Evolutionary conservation across 2,888 invertebrate genomes (phyloP).

Genomic region (Abrostola triplasia): DNA sequence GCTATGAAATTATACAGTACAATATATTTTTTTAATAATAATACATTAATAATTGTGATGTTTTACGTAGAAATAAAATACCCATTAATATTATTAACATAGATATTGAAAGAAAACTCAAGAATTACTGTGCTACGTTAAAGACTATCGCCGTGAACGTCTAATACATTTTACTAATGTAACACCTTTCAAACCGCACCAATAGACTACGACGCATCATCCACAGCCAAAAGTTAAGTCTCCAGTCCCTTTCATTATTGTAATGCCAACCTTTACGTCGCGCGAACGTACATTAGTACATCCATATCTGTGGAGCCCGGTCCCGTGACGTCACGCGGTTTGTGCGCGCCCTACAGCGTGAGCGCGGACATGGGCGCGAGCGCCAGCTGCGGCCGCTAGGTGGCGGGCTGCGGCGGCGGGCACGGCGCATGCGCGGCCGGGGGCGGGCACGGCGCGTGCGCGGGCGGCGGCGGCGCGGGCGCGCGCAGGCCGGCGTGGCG

Average conservation of each 20-base stretch:
- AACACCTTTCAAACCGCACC: not conserved
- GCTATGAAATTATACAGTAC: not conserved
- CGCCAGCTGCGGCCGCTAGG: constrained; percentile 81
- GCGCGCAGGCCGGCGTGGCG: constrained; percentile 76
- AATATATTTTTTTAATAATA: not conserved
- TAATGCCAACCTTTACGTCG: not conserved
- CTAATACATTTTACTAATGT: not conserved
- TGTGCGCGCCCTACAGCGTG: constrained; percentile 62
- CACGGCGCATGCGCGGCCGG: constrained; percentile 45
- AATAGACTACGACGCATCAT: not conserved
- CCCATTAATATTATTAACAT: too few species aligned
- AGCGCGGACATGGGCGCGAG: constrained; percentile 79
- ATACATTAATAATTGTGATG: not conserved
- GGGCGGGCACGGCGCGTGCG: constrained; percentile 77
- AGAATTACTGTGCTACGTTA: not conserved
- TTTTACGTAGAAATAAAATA: not conserved
- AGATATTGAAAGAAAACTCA: too few species aligned
- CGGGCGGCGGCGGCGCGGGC: constrained; percentile 50
- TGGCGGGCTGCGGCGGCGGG: constrained; percentile 62
- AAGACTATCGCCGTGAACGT: not conserved
- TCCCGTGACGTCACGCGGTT: not conserved
- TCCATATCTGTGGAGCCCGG: not conserved
- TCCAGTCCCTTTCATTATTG: not conserved
- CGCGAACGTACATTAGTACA: not conserved
- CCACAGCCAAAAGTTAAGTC: constrained; percentile 4